A percentile compares a stretch with the other conserved stretches of the same genome.
Conservation (phyloP, 2,888 invertebrate genomes). For the Hirtodrosophila cameraria region DNA sequence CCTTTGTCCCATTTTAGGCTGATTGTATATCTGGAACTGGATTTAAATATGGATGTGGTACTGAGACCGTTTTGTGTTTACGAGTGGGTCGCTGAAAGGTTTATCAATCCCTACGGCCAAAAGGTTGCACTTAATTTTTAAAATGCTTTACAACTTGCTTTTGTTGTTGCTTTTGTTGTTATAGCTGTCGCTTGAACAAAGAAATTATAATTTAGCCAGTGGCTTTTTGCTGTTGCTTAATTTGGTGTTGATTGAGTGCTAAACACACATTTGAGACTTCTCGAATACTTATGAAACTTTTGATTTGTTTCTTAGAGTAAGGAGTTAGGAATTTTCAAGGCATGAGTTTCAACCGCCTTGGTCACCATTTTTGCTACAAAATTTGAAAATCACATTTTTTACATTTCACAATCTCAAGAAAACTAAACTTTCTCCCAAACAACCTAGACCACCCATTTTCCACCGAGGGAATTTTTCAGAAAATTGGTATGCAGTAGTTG, state of each 20-base stretch:
- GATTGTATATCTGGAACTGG: too few species aligned
- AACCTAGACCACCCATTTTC: too few species aligned
- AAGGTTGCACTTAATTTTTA: slow-evolving; percentile 69
- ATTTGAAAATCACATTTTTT: too few species aligned
- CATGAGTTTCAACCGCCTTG: too few species aligned
- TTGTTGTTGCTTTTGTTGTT: slow-evolving; percentile 9
- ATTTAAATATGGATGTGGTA: not conserved
- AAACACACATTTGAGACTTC: slow-evolving; percentile 36
- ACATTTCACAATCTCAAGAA: too few species aligned
- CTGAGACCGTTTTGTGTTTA: slow-evolving; percentile 20
- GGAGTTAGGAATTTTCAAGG: too few species aligned
- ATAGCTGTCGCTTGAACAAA: slow-evolving; percentile 17
- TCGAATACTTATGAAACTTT: not conserved
- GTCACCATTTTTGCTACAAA: too few species aligned
- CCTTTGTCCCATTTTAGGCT: too few species aligned
- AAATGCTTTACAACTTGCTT: slow-evolving; percentile 58
- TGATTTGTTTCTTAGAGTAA: too few species aligned
- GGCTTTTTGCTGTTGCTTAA: slow-evolving; percentile 6
- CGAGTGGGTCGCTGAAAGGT: slow-evolving; percentile 49
- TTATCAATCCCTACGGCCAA: slow-evolving; percentile 42
- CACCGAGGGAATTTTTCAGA: too few species aligned
- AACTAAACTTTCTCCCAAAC: too few species aligned
- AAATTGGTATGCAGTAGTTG: too few species aligned
- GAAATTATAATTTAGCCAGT: slow-evolving; percentile 40
- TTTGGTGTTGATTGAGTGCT: slow-evolving; percentile 53